Percentiles rank a stretch among this genome's conserved stretches.
Conservation (phyloP, 2,113 vertebrate species). For the Cervus canadensis region DNA sequence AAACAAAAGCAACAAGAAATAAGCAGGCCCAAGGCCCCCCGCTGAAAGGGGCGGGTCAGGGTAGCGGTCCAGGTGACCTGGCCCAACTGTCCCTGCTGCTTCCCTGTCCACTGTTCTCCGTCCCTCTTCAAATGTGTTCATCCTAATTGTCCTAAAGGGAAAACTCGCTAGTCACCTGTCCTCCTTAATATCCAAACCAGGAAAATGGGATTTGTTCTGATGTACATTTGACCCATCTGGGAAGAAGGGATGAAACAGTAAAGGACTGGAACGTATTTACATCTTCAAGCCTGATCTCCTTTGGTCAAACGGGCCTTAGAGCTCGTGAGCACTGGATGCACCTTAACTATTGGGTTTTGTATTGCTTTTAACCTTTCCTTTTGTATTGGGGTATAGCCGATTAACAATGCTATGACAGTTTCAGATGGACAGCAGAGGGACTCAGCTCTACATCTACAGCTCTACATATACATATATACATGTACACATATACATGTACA, state of each 20-base stretch:
- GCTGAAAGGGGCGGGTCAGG: not conserved
- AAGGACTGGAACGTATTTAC: not conserved
- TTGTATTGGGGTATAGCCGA: not conserved
- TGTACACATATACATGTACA: too few species aligned
- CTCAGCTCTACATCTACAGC: not conserved
- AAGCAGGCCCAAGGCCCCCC: not conserved
- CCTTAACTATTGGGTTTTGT: not conserved
- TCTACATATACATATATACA: not conserved
- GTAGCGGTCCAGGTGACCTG: not conserved
- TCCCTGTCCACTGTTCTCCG: not conserved
- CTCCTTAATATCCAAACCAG: too few species aligned
- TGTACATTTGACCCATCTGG: not conserved
- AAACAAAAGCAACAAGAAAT: not conserved
- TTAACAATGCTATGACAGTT: not conserved
- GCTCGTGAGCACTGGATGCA: too few species aligned
- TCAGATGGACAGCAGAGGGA: not conserved
- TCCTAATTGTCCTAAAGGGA: not conserved
- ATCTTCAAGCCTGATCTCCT: not conserved
- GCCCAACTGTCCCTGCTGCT: too few species aligned
- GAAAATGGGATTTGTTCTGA: not conserved
- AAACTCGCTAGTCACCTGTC: not conserved
- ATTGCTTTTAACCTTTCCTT: not conserved
- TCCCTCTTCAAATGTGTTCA: not conserved
- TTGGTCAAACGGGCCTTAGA: not conserved
- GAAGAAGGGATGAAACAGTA: not conserved